Base-by-base conservation (phyloP, 2,797 vertebrate species). In the Paramormyrops hopkinsi region DNA sequence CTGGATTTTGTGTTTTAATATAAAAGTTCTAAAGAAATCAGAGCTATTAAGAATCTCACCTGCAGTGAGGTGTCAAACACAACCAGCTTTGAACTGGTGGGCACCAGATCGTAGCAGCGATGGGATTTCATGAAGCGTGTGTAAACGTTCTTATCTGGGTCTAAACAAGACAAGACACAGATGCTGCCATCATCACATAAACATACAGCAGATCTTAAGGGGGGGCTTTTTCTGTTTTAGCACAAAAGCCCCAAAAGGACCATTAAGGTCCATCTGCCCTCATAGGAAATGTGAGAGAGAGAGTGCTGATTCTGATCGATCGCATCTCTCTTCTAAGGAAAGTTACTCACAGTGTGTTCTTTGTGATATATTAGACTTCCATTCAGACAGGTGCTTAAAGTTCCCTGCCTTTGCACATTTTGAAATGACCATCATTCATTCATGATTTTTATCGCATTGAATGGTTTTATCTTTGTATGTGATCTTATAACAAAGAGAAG, bases 21-120 rank as follows among this genome's bases (percentile, higher is more conserved):
- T 76, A 76, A 76, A 56, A 56, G 48, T 56, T 50, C n/a, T 9
- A 50, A 48, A 79, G 8, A 84, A 85, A 50, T 25, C 41, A 85
- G 4, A 85, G 22, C 46, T 11, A 86, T 41, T 56, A 86, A 33
- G 51, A 54, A 50, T 50, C 91, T 93, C 91, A 98, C 98, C 97
- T 99, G 98, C 84, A 99, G 95, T 48, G 98, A 99, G 0, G 97
- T 99, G 93, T 99, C 98, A 90, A 99, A 99, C 22, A 99, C 98
- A 19, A 99, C 98, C 89, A 99, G 93, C 93, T 99, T 99, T 92
- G 98, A 99, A 93, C 98, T 99, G 89, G 98, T 99, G 54, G 98
- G 98, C 91, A 99, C 97, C 7, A 99, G 96, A 93, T 99, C 98
- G 85, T 99, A 99, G 94, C 98, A 99, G 86, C 97, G 96, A 91